Base-by-base conservation (phyloP, 2,888 invertebrate species). In the Morpho achilles region DNA sequence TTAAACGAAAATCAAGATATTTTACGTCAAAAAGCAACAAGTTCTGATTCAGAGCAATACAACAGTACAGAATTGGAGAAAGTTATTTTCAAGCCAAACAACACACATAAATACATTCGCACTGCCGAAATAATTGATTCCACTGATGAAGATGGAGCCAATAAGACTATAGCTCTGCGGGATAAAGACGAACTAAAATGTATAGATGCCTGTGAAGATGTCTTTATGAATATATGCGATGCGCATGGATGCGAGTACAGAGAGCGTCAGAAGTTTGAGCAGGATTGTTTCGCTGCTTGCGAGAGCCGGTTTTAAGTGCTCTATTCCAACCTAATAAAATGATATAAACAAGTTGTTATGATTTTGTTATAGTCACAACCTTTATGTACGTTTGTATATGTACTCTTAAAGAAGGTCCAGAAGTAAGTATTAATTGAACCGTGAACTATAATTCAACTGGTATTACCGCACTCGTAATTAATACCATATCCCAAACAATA, bases 271-370 rank as follows among this genome's bases (percentile, higher is more conserved):
- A 54, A 46, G 0, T 68, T 77, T 8, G 72, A 61, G 47, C 70
- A 53, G 2, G 66, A 71, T 45, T 82, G 82, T 40, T 71, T 67
- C 46, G 62, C n/a, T 5, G 62, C 59, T n/a, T 82, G 82, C 59
- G 67, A 63, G 23, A 56, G 58, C 1, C 63, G 64, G 32, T 80
- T 76, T 64, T 52, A n/a, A 56, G 32, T 32, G 3, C 32, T 32
- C 1, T 32, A 32, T 32, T 32, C 32, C 5, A 32, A 32, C 32
- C 32, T 32, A 32, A 32, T 32, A 32, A 32, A 32, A 32, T 2
- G 32, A 32, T 32, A 32, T 32, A 32, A 32, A 32, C 32, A 32
- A 32, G 32, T 32, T 23, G 23, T 23, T 5, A 32, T 32, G 32
- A 32, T 32, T 32, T 32, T 5, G 32, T 32, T 32, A 32, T 32